phyloP scores from a whole-genome alignment of 2,888 invertebrate genomes.

The Dusona sp. region DNA sequence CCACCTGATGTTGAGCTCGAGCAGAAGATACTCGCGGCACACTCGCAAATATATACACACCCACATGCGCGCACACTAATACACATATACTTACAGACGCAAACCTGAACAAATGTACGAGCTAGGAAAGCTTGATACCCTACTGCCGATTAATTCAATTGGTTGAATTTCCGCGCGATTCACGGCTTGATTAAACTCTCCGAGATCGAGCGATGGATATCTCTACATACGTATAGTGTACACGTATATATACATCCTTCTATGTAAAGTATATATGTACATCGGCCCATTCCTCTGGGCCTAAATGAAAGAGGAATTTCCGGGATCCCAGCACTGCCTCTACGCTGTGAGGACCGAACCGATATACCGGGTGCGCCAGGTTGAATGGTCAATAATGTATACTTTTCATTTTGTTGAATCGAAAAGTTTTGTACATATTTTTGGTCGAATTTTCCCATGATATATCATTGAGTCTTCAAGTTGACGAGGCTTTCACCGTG shows the following conservation, averaged over 20 bases:
- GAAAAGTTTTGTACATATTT: not conserved
- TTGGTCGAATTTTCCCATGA: not conserved
- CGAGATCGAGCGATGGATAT: conserved; percentile 46
- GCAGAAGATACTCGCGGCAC: not conserved
- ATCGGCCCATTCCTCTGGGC: conserved; percentile 31
- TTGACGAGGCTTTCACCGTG: not conserved
- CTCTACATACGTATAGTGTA: not conserved
- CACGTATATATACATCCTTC: not conserved
- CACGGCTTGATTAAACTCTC: conserved; percentile 68
- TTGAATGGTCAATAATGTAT: not conserved
- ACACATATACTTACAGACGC: not conserved
- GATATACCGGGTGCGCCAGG: not conserved
- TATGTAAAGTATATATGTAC: not conserved
- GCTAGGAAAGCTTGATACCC: conserved; percentile 57
- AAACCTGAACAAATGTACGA: conserved; percentile 12
- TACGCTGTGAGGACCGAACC: not conserved
- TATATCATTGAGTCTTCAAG: not conserved
- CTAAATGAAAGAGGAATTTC: conserved; percentile 64
- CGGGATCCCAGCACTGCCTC: conserved; percentile 10
- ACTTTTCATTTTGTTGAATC: not conserved
- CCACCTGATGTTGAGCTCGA: conserved; percentile 37
- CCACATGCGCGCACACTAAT: too few relatives aligned
- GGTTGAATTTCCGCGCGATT: conserved; percentile 67
- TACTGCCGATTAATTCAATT: conserved; percentile 66
- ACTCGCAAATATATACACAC: not conserved